phyloP scores from a whole-genome alignment of 2,797 vertebrate genomes.

The Cercopithecus hamlyni region DNA sequence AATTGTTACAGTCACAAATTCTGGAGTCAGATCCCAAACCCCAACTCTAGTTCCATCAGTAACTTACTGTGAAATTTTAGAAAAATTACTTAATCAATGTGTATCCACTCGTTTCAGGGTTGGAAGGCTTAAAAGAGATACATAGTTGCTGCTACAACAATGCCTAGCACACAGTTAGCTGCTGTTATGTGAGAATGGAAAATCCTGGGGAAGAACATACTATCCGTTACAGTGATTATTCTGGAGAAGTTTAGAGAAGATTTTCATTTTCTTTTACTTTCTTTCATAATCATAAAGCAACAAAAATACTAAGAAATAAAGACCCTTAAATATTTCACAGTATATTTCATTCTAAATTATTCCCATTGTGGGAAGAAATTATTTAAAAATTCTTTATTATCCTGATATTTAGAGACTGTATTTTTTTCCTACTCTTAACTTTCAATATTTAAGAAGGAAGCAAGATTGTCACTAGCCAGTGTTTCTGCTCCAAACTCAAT shows the following conservation, averaged over 20 bases:
- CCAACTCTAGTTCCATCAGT: background rate
- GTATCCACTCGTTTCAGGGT: background rate
- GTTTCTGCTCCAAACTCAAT: background rate
- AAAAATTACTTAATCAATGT: background rate
- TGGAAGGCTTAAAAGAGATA: background rate
- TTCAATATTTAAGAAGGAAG: background rate
- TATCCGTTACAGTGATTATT: background rate
- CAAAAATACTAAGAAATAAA: slow-evolving; percentile 13
- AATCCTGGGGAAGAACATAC: background rate
- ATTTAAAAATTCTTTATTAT: background rate
- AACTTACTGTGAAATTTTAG: background rate
- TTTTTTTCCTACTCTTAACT: background rate
- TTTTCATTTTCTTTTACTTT: background rate
- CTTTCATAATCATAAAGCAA: slow-evolving; percentile 9
- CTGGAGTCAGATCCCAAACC: background rate
- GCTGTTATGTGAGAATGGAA: background rate
- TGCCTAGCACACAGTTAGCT: background rate
- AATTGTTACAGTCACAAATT: background rate
- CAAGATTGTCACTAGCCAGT: background rate
- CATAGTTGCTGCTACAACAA: background rate
- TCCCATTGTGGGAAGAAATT: background rate
- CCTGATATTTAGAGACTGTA: background rate
- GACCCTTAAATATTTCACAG: background rate
- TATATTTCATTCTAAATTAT: slow-evolving; percentile 26
- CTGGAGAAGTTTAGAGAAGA: background rate